These are phyloP conservation scores for Salvelinus fontinalis DNA, from an alignment of 2,113 vertebrate species.

Conservation along the genomic window DNA sequence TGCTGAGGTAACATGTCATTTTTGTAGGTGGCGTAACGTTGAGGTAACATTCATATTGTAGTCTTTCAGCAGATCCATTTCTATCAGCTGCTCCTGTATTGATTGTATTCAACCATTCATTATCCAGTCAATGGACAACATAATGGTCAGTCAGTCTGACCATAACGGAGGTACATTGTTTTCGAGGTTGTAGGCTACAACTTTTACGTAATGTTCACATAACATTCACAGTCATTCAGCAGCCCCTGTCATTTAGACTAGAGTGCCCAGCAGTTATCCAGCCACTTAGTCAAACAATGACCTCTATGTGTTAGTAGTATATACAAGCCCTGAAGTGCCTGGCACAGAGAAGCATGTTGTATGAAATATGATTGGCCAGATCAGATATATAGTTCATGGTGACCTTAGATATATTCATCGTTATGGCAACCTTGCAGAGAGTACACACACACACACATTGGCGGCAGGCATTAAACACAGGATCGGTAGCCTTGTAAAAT, in stretches of 20 bases:
- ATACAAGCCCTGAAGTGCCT: slow-evolving; percentile 31
- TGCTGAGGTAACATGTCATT: too few relatives aligned
- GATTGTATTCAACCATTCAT: too few relatives aligned
- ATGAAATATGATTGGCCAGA: slow-evolving; percentile 44
- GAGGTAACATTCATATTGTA: too few relatives aligned
- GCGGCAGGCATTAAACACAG: slow-evolving; percentile 50
- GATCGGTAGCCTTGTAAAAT: slow-evolving; percentile 65
- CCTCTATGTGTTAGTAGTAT: slow-evolving; percentile 29
- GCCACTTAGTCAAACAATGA: slow-evolving; percentile 37
- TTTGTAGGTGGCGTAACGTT: too few relatives aligned
- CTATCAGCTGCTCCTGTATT: too few relatives aligned
- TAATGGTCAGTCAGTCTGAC: too few relatives aligned
- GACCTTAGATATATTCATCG: slow-evolving; percentile 54
- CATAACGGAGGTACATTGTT: too few relatives aligned
- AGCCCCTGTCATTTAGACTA: neutral
- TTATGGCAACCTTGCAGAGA: slow-evolving; percentile 49
- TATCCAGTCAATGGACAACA: too few relatives aligned
- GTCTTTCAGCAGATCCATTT: too few relatives aligned
- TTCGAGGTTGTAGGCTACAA: too few relatives aligned
- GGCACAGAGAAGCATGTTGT: slow-evolving; percentile 1
- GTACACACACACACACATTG: neutral
- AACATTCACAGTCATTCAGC: too few relatives aligned
- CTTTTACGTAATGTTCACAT: too few relatives aligned
- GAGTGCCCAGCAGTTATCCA: slow-evolving; percentile 23
- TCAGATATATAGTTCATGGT: slow-evolving; percentile 53